Base-by-base conservation (phyloP, 2,113 vertebrate species). In the Trinectes maculatus region DNA sequence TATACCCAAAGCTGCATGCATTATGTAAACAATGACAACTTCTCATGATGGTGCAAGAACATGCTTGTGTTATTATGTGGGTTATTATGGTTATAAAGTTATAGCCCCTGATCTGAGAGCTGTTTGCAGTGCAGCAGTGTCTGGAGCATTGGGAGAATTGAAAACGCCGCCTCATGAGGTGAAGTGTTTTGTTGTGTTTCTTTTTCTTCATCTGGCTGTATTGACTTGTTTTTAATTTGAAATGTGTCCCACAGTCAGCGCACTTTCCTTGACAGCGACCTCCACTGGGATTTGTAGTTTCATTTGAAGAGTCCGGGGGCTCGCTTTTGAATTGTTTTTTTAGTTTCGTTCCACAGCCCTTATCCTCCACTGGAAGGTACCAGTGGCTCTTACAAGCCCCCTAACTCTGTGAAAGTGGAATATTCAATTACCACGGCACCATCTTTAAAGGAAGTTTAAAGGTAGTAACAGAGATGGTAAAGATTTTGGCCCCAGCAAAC, bases 141-240 rank as follows among this genome's bases (percentile, higher is more conserved):
- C n/a, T n/a, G n/a, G 34, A 15, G 34, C 4, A 15, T 1, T 15
- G 12, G 15, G 34, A 5, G 15, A 13, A 13, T 13, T 18, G 31
- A 31, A 58, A 21, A 40, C 11, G 8, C 22, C 33, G 25, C 19
- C 33, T 74, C 16, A 42, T 24, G 31, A 46, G 10, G n/a, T 51
- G 19, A 68, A 48, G 46, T 39, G 55, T 44, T 79, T 79, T 51
- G 10, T 40, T 40, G 16, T 18, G n/a, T 40, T 18, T 12, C n/a
- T 21, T 22, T 47, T 34, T 49, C 2, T 18, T 69, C 0, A 3
- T 70, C 21, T 43, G 43, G 34, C 19, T 25, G 31, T 67, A 67
- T 48, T 70, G 68, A 78, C 46, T 62, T 4, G 2, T 25, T 78
- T 66, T 70, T 75, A 53, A 65, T 65, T 63, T 57, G 40, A 67